A percentile compares a stretch with the other conserved stretches of the same genome.
phyloP scores from a whole-genome alignment of 2,113 vertebrate genomes.

The Perca schrenkii region DNA sequence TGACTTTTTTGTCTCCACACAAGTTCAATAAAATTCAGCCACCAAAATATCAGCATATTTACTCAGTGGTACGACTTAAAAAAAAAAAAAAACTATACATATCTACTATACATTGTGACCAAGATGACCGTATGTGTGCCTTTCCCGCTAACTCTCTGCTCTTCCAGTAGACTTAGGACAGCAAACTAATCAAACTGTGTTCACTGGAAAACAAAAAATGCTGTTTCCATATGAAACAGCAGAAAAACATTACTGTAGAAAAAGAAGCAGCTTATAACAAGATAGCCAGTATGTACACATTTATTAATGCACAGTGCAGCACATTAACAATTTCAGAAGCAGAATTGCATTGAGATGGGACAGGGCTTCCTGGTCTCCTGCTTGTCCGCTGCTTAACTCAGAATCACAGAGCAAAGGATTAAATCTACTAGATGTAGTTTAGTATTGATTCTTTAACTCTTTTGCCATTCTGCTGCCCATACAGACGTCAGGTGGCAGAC shows the following conservation, averaged over 20 bases:
- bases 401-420: background rate
- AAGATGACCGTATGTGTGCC: background rate
- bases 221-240: background rate
- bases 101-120: background rate
- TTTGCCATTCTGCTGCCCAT: background rate
- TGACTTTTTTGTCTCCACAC: too few species aligned
- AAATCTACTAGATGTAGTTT: background rate
- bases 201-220: too few species aligned
- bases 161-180: background rate
- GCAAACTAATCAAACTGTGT: background rate
- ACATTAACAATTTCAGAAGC: conserved; percentile 41
- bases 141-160: background rate
- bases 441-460: background rate
- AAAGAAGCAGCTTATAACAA: conserved; percentile 23
- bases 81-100: too few species aligned
- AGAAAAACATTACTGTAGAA: background rate
- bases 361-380: background rate
- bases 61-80: too few species aligned
- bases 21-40: too few species aligned
- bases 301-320: conserved; percentile 72
- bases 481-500: background rate
- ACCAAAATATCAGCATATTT: too few species aligned
- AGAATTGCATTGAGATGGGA: conserved; percentile 10
- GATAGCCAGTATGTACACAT: conserved; percentile 59
- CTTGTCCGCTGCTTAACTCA: background rate